phyloP scores from a whole-genome alignment of 2,113 vertebrate species.

The Motacilla tschutschensis region DNA sequence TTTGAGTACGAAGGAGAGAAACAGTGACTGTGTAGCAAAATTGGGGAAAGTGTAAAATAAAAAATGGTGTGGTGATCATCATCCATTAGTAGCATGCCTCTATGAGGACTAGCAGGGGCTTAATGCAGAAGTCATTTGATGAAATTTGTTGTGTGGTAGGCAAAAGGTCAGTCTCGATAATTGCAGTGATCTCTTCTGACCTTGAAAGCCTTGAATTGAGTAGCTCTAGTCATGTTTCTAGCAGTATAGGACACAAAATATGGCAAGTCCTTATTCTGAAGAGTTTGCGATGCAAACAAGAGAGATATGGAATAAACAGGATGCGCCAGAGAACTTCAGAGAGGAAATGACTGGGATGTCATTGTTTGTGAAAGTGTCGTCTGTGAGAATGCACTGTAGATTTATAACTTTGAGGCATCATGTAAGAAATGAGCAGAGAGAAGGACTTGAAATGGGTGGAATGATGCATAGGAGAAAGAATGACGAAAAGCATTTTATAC shows the following conservation, averaged over 20 bases:
- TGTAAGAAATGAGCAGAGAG: background rate
- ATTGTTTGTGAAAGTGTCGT: background rate
- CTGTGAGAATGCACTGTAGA: background rate
- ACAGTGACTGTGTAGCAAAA: background rate
- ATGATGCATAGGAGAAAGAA: background rate
- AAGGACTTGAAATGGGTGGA: background rate
- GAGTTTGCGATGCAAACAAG: constrained; percentile 27
- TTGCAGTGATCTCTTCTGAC: background rate
- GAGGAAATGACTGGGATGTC: constrained; percentile 33
- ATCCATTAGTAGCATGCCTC: background rate
- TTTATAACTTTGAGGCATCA: background rate
- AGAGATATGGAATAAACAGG: constrained; percentile 52
- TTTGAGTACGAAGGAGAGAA: background rate
- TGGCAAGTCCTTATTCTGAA: background rate
- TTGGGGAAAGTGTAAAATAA: background rate
- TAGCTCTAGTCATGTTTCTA: background rate
- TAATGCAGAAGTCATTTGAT: background rate
- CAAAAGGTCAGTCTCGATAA: background rate
- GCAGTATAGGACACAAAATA: background rate
- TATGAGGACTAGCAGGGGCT: background rate
- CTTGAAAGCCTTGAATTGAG: background rate
- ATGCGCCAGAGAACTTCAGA: background rate
- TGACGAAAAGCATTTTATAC: rapidly evolving
- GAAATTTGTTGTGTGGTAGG: background rate
- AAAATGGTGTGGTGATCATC: background rate